Evolutionary conservation across 1,140 invertebrate genomes (phyloP).

Genomic region (Ladona fulva): DNA sequence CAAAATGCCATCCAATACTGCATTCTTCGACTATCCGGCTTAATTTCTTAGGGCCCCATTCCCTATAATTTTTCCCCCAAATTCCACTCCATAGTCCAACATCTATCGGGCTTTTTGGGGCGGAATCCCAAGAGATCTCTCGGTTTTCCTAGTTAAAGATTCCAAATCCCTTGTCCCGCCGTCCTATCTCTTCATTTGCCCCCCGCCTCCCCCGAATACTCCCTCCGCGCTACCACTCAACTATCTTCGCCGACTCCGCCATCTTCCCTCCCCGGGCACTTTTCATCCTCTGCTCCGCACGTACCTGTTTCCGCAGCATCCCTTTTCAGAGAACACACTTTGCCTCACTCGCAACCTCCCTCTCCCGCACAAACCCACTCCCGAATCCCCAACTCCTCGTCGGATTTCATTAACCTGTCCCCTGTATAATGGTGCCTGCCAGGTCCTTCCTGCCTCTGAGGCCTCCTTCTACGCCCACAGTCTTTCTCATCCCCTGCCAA

Average conservation of each 20-base stretch:
- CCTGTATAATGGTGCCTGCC: slow-evolving; percentile 1
- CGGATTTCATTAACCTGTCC: slow-evolving; percentile 4
- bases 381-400: background rate
- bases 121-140: background rate
- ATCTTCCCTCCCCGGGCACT: background rate
- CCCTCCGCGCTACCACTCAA: background rate
- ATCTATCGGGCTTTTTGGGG: background rate
- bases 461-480: background rate
- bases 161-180: background rate
- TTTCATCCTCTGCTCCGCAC: background rate
- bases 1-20: no score
- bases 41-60: no score
- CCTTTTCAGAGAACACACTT: background rate
- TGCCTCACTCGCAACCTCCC: background rate
- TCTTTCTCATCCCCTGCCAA: no score
- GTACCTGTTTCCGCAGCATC: slow-evolving; percentile 2
- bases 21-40: no score
- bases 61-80: no score
- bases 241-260: background rate
- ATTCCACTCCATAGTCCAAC: background rate
- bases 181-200: background rate
- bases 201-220: background rate
- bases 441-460: background rate
- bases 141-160: background rate
- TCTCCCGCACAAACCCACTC: background rate